These are phyloP conservation scores for Eristalis intricaria DNA, from an alignment of 2,888 invertebrate genomes.

Conservation along the genomic window DNA sequence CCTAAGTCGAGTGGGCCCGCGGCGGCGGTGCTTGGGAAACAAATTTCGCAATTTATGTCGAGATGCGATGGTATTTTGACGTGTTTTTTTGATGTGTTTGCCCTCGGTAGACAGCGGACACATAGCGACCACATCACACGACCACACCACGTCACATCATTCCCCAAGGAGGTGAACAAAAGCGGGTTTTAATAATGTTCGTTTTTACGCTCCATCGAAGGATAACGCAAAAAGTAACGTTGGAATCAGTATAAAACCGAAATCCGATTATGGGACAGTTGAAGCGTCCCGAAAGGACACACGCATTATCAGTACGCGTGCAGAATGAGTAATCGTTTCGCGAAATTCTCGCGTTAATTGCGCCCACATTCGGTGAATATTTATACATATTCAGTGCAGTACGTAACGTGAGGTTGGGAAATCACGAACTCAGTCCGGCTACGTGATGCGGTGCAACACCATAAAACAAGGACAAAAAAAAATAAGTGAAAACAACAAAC, in stretches of 20 bases:
- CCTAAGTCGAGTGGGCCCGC: constrained; percentile 17
- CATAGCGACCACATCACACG: background rate
- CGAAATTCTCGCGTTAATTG: constrained; percentile 68
- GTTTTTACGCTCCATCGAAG: constrained; percentile 42
- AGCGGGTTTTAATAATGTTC: constrained; percentile 63
- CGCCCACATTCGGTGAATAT: constrained; percentile 29
- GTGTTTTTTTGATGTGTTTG: constrained; percentile 1
- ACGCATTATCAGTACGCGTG: constrained; percentile 70
- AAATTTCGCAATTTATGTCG: constrained; percentile 45
- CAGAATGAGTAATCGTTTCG: constrained; percentile 68
- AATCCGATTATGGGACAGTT: constrained; percentile 68
- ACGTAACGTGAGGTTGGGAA: constrained; percentile 50
- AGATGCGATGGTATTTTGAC: constrained; percentile 45
- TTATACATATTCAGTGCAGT: constrained; percentile 14
- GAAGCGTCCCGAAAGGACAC: constrained; percentile 56
- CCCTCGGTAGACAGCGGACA: background rate
- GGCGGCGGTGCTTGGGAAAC: constrained; percentile 9
- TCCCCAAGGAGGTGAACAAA: constrained; percentile 29
- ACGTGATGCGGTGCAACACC: constrained; percentile 48
- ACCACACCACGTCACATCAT: constrained; percentile 2
- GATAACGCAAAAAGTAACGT: constrained; percentile 64
- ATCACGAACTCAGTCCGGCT: constrained; percentile 65
- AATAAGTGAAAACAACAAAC: background rate
- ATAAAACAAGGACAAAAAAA: constrained; percentile 11
- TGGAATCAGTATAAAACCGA: constrained; percentile 53